Percentiles rank a stretch among this genome's conserved stretches.
These are phyloP conservation scores for Pediacus dermestoides DNA, from an alignment of 2,888 invertebrate genomes.

Conservation along the genomic window DNA sequence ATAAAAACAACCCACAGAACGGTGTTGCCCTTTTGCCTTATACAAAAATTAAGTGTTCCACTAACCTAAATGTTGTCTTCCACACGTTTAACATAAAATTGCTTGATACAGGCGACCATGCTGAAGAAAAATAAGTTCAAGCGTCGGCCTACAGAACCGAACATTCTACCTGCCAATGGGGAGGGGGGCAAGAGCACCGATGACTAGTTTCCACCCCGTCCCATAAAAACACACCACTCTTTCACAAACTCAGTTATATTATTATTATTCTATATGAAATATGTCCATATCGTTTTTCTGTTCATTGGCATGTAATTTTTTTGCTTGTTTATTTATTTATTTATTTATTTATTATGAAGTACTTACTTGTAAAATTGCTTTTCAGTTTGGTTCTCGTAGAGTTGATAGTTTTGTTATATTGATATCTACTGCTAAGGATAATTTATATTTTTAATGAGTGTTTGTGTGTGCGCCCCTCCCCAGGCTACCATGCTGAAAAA, in stretches of 20 bases:
- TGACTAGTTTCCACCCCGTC: constrained; percentile 51
- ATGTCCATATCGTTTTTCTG: constrained; percentile 23
- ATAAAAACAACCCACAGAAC: constrained; percentile 9
- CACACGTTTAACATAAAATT: too few species aligned
- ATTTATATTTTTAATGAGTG: constrained; percentile 20
- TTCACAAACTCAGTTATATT: constrained; percentile 26
- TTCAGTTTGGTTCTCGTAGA: constrained; percentile 23
- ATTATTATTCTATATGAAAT: constrained; percentile 18
- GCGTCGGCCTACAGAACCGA: constrained; percentile 83
- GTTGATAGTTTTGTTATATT: constrained; percentile 14
- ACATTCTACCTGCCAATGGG: constrained; percentile 67
- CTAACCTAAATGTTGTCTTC: too few species aligned
- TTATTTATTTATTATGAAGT: too few species aligned
- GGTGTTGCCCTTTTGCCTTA: constrained; percentile 9
- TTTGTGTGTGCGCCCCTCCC: constrained; percentile 50
- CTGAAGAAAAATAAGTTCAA: constrained; percentile 99
- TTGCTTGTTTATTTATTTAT: constrained; percentile 27
- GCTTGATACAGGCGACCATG: constrained; percentile 89
- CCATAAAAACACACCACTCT: constrained; percentile 33
- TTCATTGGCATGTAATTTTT: constrained; percentile 29
- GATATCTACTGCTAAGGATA: too few species aligned
- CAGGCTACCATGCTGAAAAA: constrained; percentile 99
- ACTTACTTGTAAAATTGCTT: constrained; percentile 26
- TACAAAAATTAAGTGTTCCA: too few species aligned
- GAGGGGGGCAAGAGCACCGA: constrained; percentile 65